Evolutionary conservation across 2,113 vertebrate species (phyloP), one percentile per base, ranked within the genome.

Genomic region (Archilochus colubris): DNA sequence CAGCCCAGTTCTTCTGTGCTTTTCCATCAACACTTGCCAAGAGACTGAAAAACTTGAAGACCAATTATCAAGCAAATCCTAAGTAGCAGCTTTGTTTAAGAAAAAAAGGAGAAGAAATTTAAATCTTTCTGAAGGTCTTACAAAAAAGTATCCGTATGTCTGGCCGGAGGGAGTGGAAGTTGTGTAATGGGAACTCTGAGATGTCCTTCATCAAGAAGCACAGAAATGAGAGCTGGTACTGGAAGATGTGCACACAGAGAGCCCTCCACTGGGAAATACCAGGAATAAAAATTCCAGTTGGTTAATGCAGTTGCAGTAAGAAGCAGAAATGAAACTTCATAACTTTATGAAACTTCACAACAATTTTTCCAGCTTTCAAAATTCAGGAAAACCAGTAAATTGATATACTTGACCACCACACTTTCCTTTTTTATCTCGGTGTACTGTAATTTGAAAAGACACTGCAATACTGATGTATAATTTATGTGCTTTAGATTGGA

Each of bases 171-270:
- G 61, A 33, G 30, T 73, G 33, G 46, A 86, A 55, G 55, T 25
- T 82, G 75, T 40, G 33, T 88, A 77, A 59, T 11, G 31, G 81
- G 38, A 86, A 61, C 22, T 51, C 51, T 64, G 84, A 78, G 67
- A 18, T 4, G 4, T 7, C 40, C 61, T 77, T 64, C 3, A 2
- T 88, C 15, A 33, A 78, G 40, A 40, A 38, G 46, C 0, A 0
- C 62, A 59, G 80, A 82, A 69, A 59, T 40, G 59, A 68, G 64
- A 88, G 20, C 50, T 91, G 55, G 38, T 54, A 13, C 36, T 72
- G 59, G 55, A 72, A 64, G n/a, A 58, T 38, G 14, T 69, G 50
- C 43, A 21, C 11, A 6, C 3, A 2, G 55, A 88, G 55, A 55
- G 61, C 51, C 55, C 40, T 28, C 88, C 72, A 2, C 84, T 74